Conservation (phyloP, 2,888 invertebrate species). For the Salpingus planirostris region DNA sequence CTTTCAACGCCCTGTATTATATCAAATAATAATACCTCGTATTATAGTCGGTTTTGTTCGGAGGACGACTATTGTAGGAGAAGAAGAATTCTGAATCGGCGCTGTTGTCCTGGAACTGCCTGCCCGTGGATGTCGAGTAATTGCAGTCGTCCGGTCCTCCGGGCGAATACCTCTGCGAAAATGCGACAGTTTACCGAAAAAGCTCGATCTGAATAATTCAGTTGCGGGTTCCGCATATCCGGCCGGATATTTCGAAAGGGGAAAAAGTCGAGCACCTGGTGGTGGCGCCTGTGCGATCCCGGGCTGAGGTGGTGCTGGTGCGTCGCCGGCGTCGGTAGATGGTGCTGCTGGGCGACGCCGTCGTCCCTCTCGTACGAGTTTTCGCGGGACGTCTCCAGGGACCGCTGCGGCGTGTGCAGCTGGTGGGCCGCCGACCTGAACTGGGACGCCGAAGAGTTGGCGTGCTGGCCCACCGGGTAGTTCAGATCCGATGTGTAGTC, state of each 20-base stretch:
- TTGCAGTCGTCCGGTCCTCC: constrained; percentile 36
- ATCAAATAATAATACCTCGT: too few relatives aligned
- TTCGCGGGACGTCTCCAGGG: constrained; percentile 70
- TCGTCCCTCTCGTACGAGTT: constrained; percentile 79
- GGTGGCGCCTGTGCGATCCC: constrained; percentile 30
- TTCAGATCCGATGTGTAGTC: constrained; percentile 96
- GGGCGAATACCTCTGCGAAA: constrained; percentile 34
- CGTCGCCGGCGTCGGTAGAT: constrained; percentile 25
- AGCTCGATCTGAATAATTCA: neutral
- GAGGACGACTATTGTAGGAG: constrained; percentile 85
- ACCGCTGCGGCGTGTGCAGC: constrained; percentile 68
- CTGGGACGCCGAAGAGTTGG: constrained; percentile 88
- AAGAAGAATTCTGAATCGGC: constrained; percentile 56
- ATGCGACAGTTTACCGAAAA: neutral
- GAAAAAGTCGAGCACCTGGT: constrained; percentile 21
- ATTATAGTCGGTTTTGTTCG: constrained; percentile 53
- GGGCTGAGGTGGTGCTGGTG: constrained; percentile 39
- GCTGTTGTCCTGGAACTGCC: constrained; percentile 36
- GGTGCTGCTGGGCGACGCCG: constrained; percentile 28
- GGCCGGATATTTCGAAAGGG: neutral
- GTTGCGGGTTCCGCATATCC: neutral
- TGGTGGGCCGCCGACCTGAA: constrained; percentile 71
- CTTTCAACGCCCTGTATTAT: too few relatives aligned
- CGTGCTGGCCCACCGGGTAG: constrained; percentile 82
- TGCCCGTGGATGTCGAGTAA: constrained; percentile 39